A percentile compares a stretch with the other conserved stretches of the same genome.
phyloP scores from a whole-genome alignment of 2,797 vertebrate species.

The Hirundo rustica region DNA sequence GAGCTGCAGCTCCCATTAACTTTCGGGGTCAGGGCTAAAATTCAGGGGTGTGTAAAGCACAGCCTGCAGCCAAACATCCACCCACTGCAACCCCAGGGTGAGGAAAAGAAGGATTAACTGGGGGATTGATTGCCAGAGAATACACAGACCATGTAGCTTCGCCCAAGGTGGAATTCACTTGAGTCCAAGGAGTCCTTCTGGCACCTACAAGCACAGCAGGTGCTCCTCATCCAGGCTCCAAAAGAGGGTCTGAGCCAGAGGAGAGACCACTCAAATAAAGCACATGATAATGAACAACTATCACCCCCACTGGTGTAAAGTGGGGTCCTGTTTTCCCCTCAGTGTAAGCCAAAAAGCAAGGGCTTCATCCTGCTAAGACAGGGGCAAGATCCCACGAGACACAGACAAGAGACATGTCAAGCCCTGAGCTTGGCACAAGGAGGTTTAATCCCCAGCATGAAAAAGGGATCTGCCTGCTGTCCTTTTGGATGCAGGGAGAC shows the following conservation, averaged over 20 bases:
- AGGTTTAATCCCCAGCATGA: background rate
- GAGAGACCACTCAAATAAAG: background rate
- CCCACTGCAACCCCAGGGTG: background rate
- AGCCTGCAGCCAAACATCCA: constrained; percentile 1
- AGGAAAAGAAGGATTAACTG: background rate
- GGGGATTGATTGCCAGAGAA: background rate
- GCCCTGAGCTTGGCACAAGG: background rate
- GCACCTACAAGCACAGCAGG: background rate
- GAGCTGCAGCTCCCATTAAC: background rate
- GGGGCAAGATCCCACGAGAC: rapidly evolving
- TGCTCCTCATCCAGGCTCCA: background rate
- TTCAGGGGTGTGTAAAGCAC: background rate
- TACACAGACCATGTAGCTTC: background rate
- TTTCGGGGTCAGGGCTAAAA: background rate
- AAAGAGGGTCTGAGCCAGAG: background rate
- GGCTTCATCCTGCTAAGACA: background rate
- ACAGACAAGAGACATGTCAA: background rate
- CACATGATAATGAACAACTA: rapidly evolving
- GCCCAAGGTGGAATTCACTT: background rate
- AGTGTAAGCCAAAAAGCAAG: background rate
- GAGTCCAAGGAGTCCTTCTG: background rate
- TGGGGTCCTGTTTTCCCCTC: background rate
- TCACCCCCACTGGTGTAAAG: background rate
- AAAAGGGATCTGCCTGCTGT: background rate
- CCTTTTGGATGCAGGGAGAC: background rate